Base-by-base conservation (phyloP, 2,888 invertebrate genomes). In the Ceriagrion tenellum region DNA sequence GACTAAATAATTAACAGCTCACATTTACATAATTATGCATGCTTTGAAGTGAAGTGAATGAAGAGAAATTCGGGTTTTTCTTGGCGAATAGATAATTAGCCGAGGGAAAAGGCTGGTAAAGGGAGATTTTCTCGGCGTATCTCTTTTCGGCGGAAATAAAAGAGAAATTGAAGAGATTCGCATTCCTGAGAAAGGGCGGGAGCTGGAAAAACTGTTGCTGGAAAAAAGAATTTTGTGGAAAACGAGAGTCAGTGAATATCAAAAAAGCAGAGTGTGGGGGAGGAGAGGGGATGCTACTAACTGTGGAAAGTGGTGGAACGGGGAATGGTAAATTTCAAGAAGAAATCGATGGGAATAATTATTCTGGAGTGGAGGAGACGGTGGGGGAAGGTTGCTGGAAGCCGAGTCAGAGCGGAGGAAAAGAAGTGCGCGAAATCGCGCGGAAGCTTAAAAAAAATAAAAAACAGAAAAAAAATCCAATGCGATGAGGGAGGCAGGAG, bases 81-180 rank as follows among this genome's bases (percentile, higher is more conserved):
- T 81, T 30, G 35, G 81, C 81, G 26, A 81, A 81, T 69, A 12
- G 69, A n/a, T n/a, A 20, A 69, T 69, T n/a, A n/a, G 26, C 69
- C 10, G 69, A 69, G n/a, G 4, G n/a, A 81, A 30, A 16, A 69
- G 69, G n/a, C 69, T 81, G 35, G 81, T 18, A 35, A 81, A 35
- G 81, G 81, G 16, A 81, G 26, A 30, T 10, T n/a, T 81, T 35
- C 81, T 35, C 26, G 3, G 30, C 81, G 35, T 81, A 81, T 35
- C 35, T 35, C 30, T 81, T 30, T 35, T 23, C 10, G 16, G 0
- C 0, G 81, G 81, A 16, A 81, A 81, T 81, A 81, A 81, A 81
- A 81, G 30, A 35, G 81, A 81, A 81, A 81, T 81, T 47, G 12
- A 81, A 81, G 81, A 81, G 81, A 35, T 81, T 81, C 81, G 81